Evolutionary conservation across 1,140 invertebrate species (phyloP).

Genomic region (Ectropis grisescens): DNA sequence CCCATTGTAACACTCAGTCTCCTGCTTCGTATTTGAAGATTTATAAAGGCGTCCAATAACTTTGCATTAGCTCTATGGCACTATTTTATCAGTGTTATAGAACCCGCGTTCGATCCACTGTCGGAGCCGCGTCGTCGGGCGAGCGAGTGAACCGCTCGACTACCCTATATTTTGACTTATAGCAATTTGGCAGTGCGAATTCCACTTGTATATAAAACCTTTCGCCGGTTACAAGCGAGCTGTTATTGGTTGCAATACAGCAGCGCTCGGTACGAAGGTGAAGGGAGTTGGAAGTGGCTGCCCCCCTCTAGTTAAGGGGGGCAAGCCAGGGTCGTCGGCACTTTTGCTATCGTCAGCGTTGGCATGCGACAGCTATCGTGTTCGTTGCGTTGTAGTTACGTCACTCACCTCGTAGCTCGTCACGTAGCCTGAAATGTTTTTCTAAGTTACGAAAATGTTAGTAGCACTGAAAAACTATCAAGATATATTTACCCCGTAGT

Average conservation of each 20-base stretch:
- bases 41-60: conserved; percentile 34
- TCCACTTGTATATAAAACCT: conserved; percentile 70
- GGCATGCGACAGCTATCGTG: conserved; percentile 38
- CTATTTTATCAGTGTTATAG: conserved; percentile 17
- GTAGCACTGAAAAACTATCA: no score
- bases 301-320: conserved; percentile 34
- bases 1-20: conserved; percentile 51
- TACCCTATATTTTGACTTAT: conserved; percentile 72
- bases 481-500: background rate
- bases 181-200: conserved; percentile 64
- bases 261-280: conserved; percentile 46
- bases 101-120: conserved; percentile 7
- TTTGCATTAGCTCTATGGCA: conserved; percentile 39
- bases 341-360: conserved; percentile 59
- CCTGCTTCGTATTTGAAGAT: conserved; percentile 21
- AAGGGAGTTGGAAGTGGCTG: conserved; percentile 55
- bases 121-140: conserved; percentile 22
- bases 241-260: conserved; percentile 51
- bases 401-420: conserved; percentile 9
- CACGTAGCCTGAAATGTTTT: no score
- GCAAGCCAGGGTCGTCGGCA: conserved; percentile 56
- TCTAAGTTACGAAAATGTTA: no score
- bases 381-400: conserved; percentile 27
- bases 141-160: conserved; percentile 59
- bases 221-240: conserved; percentile 57